Evolutionary conservation across 2,888 invertebrate genomes (phyloP), one percentile per base, ranked within the genome.

Genomic region (Cheilosia variabilis): DNA sequence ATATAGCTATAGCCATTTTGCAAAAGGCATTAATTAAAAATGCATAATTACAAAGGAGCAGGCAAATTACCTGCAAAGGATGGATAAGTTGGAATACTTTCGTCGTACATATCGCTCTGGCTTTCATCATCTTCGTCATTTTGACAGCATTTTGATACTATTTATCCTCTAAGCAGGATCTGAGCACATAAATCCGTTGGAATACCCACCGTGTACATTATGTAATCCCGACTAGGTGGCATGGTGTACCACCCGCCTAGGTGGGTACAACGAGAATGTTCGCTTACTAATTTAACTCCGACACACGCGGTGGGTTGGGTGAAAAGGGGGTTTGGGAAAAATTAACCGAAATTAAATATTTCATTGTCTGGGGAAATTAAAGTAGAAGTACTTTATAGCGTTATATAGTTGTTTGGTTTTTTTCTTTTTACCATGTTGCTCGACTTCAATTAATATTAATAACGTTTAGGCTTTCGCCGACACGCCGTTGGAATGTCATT

Each of bases 341-440:
- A 79, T 84, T 69, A 79, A 79, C 83, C 79, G 58, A 84, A 84
- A 84, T 79, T 84, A 79, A 75, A 71, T 75, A 60, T 75, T 79
- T 79, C 65, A 69, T 71, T 84, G 79, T 79, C 84, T 84, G 52
- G 84, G 84, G 84, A 84, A 84, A 84, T 84, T 79, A 84, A 79
- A 79, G 69, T 84, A 79, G 75, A 79, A 79, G 75, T 69, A 84
- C 79, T 69, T 84, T 69, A 63, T 55, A 77, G 73, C 22, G 73
- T 60, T 68, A 57, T 50, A 10, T 58, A 17, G 15, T 53, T 50
- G 34, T 58, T 43, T 50, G 19, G 19, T 19, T 19, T 27, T 53
- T 53, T 55, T 41, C 17, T 31, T 31, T 41, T 43, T 58, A 41
- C 50, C 9, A 6, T 24, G 24, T 45, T 55, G 43, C 63, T 73